Conservation (phyloP, 2,113 vertebrate genomes). For the Oenanthe oenanthe region DNA sequence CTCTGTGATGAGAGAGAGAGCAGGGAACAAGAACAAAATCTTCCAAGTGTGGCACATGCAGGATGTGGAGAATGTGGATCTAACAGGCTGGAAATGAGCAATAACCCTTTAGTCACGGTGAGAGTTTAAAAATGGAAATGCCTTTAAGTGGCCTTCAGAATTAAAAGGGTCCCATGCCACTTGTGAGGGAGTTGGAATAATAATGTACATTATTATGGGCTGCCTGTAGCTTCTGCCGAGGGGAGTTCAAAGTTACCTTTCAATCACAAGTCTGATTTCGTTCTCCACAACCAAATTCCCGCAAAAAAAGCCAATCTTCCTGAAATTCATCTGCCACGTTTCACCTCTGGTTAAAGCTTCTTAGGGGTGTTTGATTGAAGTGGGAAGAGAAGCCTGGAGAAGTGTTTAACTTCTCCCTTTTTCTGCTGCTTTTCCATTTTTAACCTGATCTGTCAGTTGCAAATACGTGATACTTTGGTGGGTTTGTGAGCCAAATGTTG, state of each 20-base stretch:
- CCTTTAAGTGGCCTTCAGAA: slow-evolving; percentile 34
- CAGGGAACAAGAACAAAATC: not conserved
- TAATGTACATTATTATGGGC: not conserved
- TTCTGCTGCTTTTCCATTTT: not conserved
- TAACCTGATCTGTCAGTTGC: not conserved
- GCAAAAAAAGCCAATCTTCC: not conserved
- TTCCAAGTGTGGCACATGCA: not conserved
- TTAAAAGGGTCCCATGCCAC: not conserved
- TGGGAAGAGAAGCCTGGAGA: not conserved
- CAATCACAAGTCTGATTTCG: not conserved
- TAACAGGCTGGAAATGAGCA: not conserved
- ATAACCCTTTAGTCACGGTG: not conserved
- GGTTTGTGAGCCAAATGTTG: not conserved
- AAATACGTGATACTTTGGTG: not conserved
- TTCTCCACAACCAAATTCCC: not conserved
- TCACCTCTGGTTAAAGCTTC: slow-evolving; percentile 7
- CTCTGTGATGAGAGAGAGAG: not conserved
- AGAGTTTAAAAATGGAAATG: slow-evolving; percentile 21
- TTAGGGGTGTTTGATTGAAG: not conserved
- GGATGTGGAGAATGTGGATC: not conserved
- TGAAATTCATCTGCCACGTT: not conserved
- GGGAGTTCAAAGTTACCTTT: slow-evolving; percentile 36
- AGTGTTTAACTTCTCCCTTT: not conserved
- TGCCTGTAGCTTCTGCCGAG: not conserved
- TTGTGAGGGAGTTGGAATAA: not conserved